These are phyloP conservation scores for Tichodroma muraria DNA, from an alignment of 2,113 vertebrate species.

Conservation along the genomic window DNA sequence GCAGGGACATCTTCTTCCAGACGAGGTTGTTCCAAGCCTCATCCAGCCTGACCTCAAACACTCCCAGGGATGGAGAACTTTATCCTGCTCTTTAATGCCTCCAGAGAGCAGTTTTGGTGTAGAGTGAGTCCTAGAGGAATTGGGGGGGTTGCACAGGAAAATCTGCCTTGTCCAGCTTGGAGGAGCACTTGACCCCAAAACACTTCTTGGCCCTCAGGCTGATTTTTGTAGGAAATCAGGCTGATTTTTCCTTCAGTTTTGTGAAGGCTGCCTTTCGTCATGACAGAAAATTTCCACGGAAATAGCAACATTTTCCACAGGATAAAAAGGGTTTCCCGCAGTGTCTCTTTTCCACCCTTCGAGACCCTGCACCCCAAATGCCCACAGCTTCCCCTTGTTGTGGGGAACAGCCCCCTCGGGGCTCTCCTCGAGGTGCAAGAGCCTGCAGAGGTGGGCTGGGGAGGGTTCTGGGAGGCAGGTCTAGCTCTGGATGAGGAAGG, in stretches of 20 bases:
- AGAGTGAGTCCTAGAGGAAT: background rate
- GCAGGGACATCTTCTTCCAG: background rate
- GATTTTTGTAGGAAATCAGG: background rate
- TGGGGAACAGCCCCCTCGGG: fast-evolving
- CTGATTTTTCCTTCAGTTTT: background rate
- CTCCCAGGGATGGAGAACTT: background rate
- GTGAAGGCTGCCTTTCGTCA: background rate
- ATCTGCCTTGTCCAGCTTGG: background rate
- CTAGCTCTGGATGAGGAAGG: background rate
- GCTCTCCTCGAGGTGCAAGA: background rate
- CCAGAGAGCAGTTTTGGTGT: background rate
- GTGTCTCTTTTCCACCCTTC: background rate
- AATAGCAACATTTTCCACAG: background rate
- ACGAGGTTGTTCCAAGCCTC: no score
- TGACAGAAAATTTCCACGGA: background rate
- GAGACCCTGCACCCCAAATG: background rate
- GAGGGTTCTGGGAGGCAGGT: background rate
- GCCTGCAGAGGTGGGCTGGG: background rate
- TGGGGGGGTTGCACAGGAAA: background rate
- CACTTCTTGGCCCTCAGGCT: background rate
- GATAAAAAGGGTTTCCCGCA: background rate
- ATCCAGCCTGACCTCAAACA: fast-evolving
- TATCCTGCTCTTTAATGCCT: fast-evolving
- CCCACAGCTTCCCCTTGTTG: fast-evolving
- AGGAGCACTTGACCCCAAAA: background rate